Base-by-base conservation (phyloP, 2,797 vertebrate species). In the Gambusia yucatana region DNA sequence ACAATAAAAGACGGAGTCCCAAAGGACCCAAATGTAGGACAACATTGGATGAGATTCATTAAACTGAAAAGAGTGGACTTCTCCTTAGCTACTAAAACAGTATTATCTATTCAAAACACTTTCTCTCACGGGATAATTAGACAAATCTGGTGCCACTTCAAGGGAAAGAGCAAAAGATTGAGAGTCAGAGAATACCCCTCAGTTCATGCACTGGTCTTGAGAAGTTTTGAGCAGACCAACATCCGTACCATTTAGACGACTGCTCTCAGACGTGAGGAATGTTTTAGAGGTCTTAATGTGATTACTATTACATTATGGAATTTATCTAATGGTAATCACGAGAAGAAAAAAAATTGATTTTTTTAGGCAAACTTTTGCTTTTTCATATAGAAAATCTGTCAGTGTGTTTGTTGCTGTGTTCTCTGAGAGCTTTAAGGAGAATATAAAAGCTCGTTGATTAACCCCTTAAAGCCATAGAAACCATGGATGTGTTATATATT, bases 131-230 rank as follows among this genome's bases (percentile, higher is more conserved):
- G 25, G 41, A 44, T 25, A 43, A 44, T 69, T 6, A 25, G 41
- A n/a, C 65, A 69, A 43, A 69, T 69, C 20, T 69, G 41, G 43
- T 69, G 41, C 41, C n/a, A n/a, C 41, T 69, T 69, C 39, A 43
- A 69, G 25, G 41, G 65, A 43, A 44, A 44, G 36, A 39, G 20
- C 63, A 39, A 65, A 39, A 6, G 39, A 3, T 65, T 65, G 61
- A 20, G 33, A 65, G 33, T 65, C 16, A 65, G 61, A 39, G 3
- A 20, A 39, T 41, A 39, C 3, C 63, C 20, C 9, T 13, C 4
- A 67, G 30, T 61, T 61, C 59, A 61, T 61, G 30, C n/a, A 33
- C 59, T 30, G 28, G n/a, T 6, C 28, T 17, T 63, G 61, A 39
- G 16, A 63, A 16, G 59, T 63, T 16, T 36, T 36, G 59, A 63